Conservation (phyloP, 2,797 vertebrate species). For the Orestias chungarensis region DNA sequence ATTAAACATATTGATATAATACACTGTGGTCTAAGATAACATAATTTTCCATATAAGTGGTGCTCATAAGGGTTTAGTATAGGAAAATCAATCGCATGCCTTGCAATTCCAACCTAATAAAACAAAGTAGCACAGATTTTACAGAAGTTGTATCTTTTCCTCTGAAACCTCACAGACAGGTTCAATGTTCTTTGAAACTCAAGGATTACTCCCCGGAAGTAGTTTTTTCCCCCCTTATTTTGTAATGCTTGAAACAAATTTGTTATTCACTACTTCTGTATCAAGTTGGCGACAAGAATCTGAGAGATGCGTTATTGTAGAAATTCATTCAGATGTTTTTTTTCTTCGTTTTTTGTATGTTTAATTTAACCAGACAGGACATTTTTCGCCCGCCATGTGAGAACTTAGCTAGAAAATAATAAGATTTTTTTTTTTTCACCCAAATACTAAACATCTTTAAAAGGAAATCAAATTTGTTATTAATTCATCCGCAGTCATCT, state of each 20-base stretch:
- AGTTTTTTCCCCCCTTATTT: not conserved
- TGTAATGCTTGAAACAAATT: not conserved
- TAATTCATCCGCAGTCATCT: not conserved
- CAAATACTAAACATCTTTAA: not conserved
- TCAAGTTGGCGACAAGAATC: not conserved
- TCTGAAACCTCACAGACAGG: not conserved
- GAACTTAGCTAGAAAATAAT: no score
- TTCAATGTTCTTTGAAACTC: not conserved
- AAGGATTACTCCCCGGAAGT: not conserved
- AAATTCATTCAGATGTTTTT: not conserved
- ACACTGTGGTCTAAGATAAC: not conserved
- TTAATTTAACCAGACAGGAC: not conserved
- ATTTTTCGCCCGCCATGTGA: no score
- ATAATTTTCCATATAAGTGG: not conserved
- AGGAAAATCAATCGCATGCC: no score
- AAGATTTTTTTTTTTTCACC: not conserved
- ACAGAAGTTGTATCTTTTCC: not conserved
- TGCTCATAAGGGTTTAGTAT: no score
- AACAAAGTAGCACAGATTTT: not conserved
- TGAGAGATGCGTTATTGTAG: no score
- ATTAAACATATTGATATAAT: no score
- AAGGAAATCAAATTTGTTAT: not conserved
- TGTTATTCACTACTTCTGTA: not conserved
- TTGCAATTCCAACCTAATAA: no score
- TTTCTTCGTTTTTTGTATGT: not conserved